Conservation (phyloP, 2,888 invertebrate species). For the Caenorhabditis sp. region DNA sequence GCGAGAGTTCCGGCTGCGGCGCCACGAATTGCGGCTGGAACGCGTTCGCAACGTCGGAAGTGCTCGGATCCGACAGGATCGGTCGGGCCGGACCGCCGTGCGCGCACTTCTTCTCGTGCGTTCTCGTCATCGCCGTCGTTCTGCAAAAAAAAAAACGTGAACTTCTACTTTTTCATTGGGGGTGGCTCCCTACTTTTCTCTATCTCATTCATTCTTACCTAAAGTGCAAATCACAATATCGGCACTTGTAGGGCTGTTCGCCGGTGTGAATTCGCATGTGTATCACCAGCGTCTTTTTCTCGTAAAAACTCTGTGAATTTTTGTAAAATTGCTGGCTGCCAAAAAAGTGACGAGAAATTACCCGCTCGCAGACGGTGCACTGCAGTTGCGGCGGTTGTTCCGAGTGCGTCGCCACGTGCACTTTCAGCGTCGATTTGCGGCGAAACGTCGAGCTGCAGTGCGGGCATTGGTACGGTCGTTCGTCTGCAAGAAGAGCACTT, state of each 20-base stretch:
- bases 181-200: neutral
- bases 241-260: conserved; percentile 52
- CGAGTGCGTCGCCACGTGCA: conserved; percentile 53
- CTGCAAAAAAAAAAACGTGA: no score
- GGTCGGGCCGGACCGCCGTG: conserved; percentile 20
- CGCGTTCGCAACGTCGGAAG: neutral
- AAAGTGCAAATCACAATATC: conserved; percentile 39
- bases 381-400: conserved; percentile 47
- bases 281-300: conserved; percentile 46
- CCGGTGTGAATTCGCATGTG: conserved; percentile 63
- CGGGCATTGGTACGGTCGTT: conserved; percentile 58
- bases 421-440: conserved; percentile 49
- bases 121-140: conserved; percentile 22
- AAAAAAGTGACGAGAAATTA: conserved; percentile 2
- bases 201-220: conserved; percentile 6
- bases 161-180: neutral
- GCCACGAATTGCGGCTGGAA: conserved; percentile 34
- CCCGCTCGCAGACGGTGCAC: conserved; percentile 66
- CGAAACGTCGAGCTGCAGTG: conserved; percentile 59
- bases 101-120: conserved; percentile 30
- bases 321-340: neutral
- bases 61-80: conserved; percentile 26
- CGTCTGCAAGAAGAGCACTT: conserved; percentile 52
- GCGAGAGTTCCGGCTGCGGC: conserved; percentile 14
- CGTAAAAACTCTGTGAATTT: conserved; percentile 41